These are phyloP conservation scores for Furcula furcula DNA, from an alignment of 2,888 invertebrate species.

Conservation along the genomic window DNA sequence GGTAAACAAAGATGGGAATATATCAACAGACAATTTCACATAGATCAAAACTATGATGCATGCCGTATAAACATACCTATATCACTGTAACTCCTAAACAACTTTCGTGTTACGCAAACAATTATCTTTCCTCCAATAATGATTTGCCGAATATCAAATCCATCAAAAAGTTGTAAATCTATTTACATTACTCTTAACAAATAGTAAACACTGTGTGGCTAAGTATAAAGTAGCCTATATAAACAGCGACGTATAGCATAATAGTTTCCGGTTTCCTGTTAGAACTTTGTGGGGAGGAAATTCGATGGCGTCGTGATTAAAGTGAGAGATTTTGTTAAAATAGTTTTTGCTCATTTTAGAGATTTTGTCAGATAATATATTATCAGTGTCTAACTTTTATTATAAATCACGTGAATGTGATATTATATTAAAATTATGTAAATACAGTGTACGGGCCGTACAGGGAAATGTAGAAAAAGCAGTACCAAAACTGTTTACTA, in stretches of 20 bases:
- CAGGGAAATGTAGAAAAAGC: no score
- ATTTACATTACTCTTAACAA: conserved; percentile 19
- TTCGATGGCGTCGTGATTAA: conserved; percentile 58
- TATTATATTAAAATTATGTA: not conserved
- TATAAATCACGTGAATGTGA: not conserved
- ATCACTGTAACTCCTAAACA: no score
- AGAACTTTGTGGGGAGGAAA: conserved; percentile 53
- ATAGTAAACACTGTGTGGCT: conserved; percentile 26
- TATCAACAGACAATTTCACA: no score
- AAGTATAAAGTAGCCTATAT: conserved; percentile 35
- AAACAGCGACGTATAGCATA: conserved; percentile 42
- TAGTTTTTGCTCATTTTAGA: conserved; percentile 10
- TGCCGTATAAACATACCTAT: no score
- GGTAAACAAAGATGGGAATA: no score
- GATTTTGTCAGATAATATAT: no score
- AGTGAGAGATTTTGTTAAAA: conserved; percentile 36
- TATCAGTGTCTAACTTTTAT: no score
- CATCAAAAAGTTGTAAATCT: conserved; percentile 12
- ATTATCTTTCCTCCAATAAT: no score
- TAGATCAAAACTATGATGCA: no score
- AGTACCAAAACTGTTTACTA: not conserved
- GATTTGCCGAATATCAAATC: no score
- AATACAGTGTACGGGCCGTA: not conserved
- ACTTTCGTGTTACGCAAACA: no score
- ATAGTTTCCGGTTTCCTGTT: conserved; percentile 38